Conservation (phyloP, 2,797 vertebrate genomes). For the Heterohyrax brucei region DNA sequence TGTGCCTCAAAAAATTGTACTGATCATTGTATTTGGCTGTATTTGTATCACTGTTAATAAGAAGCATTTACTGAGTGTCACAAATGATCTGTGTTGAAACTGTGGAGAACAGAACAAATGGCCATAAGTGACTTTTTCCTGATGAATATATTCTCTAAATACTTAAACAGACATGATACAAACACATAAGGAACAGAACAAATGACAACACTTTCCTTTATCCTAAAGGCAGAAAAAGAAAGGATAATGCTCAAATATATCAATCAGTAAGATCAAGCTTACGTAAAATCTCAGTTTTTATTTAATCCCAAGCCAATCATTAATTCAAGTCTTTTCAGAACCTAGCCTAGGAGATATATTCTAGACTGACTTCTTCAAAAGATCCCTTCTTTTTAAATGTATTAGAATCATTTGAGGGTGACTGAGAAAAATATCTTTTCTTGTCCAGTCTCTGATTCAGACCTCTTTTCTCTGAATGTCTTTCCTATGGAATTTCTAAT, state of each 20-base stretch:
- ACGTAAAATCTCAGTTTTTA: slow-evolving; percentile 54
- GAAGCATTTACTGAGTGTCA: slow-evolving; percentile 56
- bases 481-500: not conserved
- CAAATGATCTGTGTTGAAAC: slow-evolving; percentile 45
- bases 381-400: not conserved
- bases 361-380: slow-evolving; percentile 31
- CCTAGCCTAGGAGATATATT: not conserved
- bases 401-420: not conserved
- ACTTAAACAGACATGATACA: slow-evolving; percentile 47
- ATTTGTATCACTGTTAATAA: slow-evolving; percentile 60
- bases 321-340: slow-evolving; percentile 61
- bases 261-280: not conserved
- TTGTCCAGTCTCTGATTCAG: not conserved
- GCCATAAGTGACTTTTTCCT: slow-evolving; percentile 20
- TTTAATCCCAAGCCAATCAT: not conserved
- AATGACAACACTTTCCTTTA: slow-evolving; percentile 19
- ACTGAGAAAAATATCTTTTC: slow-evolving; percentile 17
- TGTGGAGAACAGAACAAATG: slow-evolving; percentile 1
- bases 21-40: slow-evolving; percentile 29
- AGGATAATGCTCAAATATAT: not conserved
- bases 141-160: not conserved
- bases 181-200: not conserved
- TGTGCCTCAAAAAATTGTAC: slow-evolving; percentile 6
- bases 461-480: slow-evolving; percentile 11
- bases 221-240: slow-evolving; percentile 37